These are phyloP conservation scores for Brachymystax lenok DNA, from an alignment of 2,797 vertebrate genomes.

Conservation along the genomic window DNA sequence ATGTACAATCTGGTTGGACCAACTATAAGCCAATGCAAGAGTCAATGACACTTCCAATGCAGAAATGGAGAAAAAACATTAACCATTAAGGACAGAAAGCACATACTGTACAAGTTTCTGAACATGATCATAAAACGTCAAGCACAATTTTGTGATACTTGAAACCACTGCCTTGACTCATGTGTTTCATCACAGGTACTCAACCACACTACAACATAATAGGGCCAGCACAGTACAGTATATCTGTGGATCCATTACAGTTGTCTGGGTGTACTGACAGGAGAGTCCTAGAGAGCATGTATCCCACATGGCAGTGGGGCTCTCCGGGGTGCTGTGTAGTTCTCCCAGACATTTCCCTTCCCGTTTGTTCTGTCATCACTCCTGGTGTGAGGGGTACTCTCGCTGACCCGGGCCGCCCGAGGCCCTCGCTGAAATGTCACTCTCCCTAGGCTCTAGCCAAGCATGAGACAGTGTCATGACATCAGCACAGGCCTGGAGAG, in stretches of 20 bases:
- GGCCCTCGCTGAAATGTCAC: conserved; percentile 40
- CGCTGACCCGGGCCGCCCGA: conserved; percentile 26
- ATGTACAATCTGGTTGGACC: neutral
- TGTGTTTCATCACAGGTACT: neutral
- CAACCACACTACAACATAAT: neutral
- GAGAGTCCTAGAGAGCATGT: neutral
- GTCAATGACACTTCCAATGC: neutral
- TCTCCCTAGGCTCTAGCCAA: conserved; percentile 24
- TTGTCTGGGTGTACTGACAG: neutral
- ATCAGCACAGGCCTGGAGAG: neutral
- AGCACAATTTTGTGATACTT: neutral
- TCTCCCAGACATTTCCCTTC: conserved; percentile 43
- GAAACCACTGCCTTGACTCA: neutral
- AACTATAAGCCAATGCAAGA: neutral
- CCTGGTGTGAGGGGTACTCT: conserved; percentile 29
- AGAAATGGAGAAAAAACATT: neutral
- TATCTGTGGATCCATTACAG: neutral
- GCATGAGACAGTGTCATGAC: conserved; percentile 12
- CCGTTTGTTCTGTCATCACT: conserved; percentile 35
- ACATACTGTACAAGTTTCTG: neutral
- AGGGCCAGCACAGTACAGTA: neutral
- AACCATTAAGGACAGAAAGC: neutral
- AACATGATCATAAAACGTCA: neutral
- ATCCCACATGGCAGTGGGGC: neutral
- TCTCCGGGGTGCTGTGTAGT: conserved; percentile 1